A percentile compares a stretch with the other conserved stretches of the same genome.
These are phyloP conservation scores for Coccyzus lansbergi DNA, from an alignment of 2,797 vertebrate genomes.

Conservation along the genomic window DNA sequence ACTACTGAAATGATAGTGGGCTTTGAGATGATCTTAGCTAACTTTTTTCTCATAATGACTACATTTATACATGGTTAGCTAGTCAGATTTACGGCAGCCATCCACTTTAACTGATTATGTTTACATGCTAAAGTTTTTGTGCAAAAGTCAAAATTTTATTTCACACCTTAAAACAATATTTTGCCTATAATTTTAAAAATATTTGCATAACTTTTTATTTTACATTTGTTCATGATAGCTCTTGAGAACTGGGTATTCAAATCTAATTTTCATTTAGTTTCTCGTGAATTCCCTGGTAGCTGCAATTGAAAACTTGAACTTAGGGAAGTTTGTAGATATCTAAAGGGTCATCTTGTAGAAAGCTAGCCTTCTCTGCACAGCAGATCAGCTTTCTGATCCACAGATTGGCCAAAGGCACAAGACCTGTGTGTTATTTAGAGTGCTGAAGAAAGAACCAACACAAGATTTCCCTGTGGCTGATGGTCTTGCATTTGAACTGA, in stretches of 20 bases:
- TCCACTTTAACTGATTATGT: not conserved
- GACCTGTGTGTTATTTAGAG: not conserved
- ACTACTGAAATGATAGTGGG: constrained; percentile 18
- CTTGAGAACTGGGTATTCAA: not conserved
- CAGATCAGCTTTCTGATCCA: not conserved
- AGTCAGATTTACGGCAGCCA: not conserved
- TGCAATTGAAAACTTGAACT: not conserved
- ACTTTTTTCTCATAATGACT: not conserved
- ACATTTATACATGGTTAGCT: not conserved
- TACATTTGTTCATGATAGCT: not conserved
- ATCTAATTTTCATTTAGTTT: not conserved
- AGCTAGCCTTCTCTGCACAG: not conserved
- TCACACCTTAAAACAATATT: not conserved
- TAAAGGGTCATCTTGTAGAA: not conserved
- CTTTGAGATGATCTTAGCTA: constrained; percentile 5
- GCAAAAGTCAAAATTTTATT: not conserved
- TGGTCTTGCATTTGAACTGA: not conserved
- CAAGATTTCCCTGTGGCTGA: not conserved
- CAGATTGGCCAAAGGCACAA: not conserved
- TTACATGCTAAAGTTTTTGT: not conserved
- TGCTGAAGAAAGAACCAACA: not conserved
- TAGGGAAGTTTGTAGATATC: not conserved
- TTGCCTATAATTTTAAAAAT: not conserved
- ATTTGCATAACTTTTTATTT: not conserved
- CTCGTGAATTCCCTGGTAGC: not conserved